These are phyloP conservation scores for Idaea aversata DNA, from an alignment of 2,888 invertebrate species.

Conservation along the genomic window DNA sequence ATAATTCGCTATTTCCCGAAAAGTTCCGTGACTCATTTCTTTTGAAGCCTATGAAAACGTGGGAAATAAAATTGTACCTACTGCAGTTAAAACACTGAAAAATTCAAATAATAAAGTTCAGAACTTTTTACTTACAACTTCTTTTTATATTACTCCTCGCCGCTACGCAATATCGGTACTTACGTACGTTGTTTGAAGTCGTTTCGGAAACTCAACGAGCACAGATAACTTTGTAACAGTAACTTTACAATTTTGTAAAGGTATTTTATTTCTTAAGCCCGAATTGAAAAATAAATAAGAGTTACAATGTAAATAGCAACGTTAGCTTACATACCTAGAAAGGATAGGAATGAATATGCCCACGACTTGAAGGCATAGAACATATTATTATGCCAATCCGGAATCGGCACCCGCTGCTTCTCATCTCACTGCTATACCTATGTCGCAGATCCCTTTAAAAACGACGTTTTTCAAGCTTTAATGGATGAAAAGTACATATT, in stretches of 20 bases:
- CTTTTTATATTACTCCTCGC: constrained; percentile 10
- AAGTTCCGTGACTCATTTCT: neutral
- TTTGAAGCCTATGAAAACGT: neutral
- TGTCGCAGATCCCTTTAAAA: no score
- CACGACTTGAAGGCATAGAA: no score
- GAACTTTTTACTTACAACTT: constrained; percentile 14
- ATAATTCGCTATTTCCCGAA: no score
- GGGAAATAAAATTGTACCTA: constrained; percentile 4
- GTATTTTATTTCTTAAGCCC: neutral
- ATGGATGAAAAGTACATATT: no score
- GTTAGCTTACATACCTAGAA: no score
- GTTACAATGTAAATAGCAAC: neutral
- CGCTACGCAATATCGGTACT: constrained; percentile 7
- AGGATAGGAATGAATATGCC: no score
- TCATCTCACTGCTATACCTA: no score
- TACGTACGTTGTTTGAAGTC: constrained; percentile 2
- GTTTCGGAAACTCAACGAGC: constrained; percentile 4
- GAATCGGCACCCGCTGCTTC: no score
- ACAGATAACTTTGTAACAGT: neutral
- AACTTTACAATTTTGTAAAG: neutral
- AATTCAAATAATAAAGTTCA: constrained; percentile 13
- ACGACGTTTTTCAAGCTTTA: no score
- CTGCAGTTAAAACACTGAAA: constrained; percentile 10
- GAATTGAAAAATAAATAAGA: neutral
- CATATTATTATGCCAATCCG: no score